These are phyloP conservation scores for Dichetophora obliterata DNA, from an alignment of 2,888 invertebrate species.

Conservation along the genomic window DNA sequence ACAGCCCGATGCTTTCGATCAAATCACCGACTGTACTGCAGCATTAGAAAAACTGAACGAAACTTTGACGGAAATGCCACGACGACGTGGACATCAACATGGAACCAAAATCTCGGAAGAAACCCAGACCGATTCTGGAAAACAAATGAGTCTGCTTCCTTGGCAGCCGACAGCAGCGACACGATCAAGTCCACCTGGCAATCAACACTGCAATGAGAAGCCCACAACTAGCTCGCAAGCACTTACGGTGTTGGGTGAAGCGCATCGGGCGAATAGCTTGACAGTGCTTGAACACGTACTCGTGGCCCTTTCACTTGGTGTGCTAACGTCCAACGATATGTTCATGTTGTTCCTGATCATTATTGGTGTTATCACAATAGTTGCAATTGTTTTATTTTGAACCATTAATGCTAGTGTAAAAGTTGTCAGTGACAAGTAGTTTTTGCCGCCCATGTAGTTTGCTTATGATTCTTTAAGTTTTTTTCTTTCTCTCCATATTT, in stretches of 20 bases:
- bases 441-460: slow-evolving; percentile 4
- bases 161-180: slow-evolving; percentile 13
- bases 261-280: slow-evolving; percentile 58
- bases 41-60: slow-evolving; percentile 37
- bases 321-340: slow-evolving; percentile 79
- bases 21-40: slow-evolving; percentile 31
- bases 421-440: slow-evolving; percentile 34
- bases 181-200: slow-evolving; percentile 44
- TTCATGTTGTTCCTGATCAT: slow-evolving; percentile 81
- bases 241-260: slow-evolving; percentile 61
- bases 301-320: slow-evolving; percentile 83
- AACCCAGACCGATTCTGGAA: not conserved
- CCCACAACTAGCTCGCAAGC: slow-evolving; percentile 56
- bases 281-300: slow-evolving; percentile 74
- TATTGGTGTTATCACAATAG: slow-evolving; percentile 80
- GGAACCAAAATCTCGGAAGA: not conserved
- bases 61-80: slow-evolving; percentile 32
- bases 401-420: slow-evolving; percentile 20
- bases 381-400: slow-evolving; percentile 72
- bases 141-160: slow-evolving; percentile 28
- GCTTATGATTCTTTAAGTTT: slow-evolving; percentile 35
- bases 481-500: slow-evolving; percentile 26
- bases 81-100: not conserved
- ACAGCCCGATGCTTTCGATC: slow-evolving; percentile 18
- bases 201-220: slow-evolving; percentile 51